A percentile compares a stretch with the other conserved stretches of the same genome.
Evolutionary conservation across 2,888 invertebrate species (phyloP).

Genomic region (Eilema sororculum): DNA sequence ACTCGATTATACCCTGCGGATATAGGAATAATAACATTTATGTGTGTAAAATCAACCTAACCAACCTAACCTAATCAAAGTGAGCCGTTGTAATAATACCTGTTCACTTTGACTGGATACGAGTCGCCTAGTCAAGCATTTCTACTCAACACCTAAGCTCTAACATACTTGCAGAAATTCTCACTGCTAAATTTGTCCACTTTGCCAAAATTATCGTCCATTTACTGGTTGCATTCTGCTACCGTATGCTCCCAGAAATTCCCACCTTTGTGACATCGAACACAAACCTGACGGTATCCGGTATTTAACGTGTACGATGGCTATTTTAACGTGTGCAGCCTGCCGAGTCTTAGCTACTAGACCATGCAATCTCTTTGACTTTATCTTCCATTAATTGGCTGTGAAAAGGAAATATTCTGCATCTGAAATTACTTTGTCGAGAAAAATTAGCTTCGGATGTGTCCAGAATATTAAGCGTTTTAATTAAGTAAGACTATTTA

Average conservation of each 20-base stretch:
- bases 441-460: neutral
- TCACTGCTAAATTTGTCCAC: slow-evolving; percentile 23
- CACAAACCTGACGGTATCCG: slow-evolving; percentile 23
- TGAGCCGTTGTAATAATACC: neutral
- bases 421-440: slow-evolving; percentile 1
- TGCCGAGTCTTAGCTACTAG: slow-evolving; percentile 20
- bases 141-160: slow-evolving; percentile 1
- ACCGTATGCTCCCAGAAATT: slow-evolving; percentile 44
- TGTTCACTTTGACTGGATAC: neutral
- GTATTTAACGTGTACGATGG: slow-evolving; percentile 29
- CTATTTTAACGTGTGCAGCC: slow-evolving; percentile 31
- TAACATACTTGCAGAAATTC: slow-evolving; percentile 19
- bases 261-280: slow-evolving; percentile 46
- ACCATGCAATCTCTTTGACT: slow-evolving; percentile 13
- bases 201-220: slow-evolving; percentile 33
- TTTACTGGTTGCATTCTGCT: slow-evolving; percentile 30
- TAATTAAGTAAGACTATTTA: neutral
- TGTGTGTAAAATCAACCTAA: neutral
- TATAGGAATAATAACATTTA: no score
- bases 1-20: no score
- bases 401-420: neutral
- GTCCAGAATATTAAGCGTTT: slow-evolving; percentile 8
- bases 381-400: slow-evolving; percentile 25
- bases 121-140: neutral
- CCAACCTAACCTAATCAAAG: neutral